Percentiles rank a stretch among this genome's conserved stretches.
Conservation (phyloP, 2,888 invertebrate genomes). For the Ametastegia equiseti region DNA sequence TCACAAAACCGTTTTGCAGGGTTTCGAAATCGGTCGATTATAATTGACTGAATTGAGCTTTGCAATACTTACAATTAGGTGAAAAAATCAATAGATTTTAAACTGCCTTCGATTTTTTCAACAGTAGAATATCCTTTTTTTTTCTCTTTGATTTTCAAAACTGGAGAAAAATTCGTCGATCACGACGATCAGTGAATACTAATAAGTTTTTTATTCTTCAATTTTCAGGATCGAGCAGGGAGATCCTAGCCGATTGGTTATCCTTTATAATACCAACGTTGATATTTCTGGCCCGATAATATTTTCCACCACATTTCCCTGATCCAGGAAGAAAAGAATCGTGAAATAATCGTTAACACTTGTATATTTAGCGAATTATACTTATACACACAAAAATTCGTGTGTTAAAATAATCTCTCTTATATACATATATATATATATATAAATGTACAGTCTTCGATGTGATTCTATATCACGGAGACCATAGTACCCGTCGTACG, state of each 20-base stretch:
- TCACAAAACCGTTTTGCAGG: too few relatives aligned
- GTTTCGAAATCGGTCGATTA: too few relatives aligned
- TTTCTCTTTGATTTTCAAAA: not conserved
- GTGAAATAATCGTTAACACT: conserved; percentile 25
- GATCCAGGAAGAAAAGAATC: not conserved
- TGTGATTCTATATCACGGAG: conserved; percentile 22
- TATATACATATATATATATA: not conserved
- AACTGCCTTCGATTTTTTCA: too few relatives aligned
- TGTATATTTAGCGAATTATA: not conserved
- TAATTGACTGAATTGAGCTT: too few relatives aligned
- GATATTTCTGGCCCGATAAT: conserved; percentile 31
- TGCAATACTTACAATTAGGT: too few relatives aligned
- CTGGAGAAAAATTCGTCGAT: not conserved
- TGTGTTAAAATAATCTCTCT: conserved; percentile 14
- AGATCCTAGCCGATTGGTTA: not conserved
- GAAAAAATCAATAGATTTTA: too few relatives aligned
- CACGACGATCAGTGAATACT: too few relatives aligned
- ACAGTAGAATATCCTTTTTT: too few relatives aligned
- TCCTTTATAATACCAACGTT: conserved; percentile 11
- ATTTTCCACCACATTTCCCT: conserved; percentile 13
- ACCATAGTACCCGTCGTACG: too few relatives aligned
- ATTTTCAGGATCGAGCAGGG: conserved; percentile 31
- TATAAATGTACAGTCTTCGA: not conserved
- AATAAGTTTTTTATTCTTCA: not conserved
- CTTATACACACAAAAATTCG: not conserved